These are phyloP conservation scores for Drosophila longiperda DNA, from an alignment of 2,888 invertebrate genomes.

Conservation along the genomic window DNA sequence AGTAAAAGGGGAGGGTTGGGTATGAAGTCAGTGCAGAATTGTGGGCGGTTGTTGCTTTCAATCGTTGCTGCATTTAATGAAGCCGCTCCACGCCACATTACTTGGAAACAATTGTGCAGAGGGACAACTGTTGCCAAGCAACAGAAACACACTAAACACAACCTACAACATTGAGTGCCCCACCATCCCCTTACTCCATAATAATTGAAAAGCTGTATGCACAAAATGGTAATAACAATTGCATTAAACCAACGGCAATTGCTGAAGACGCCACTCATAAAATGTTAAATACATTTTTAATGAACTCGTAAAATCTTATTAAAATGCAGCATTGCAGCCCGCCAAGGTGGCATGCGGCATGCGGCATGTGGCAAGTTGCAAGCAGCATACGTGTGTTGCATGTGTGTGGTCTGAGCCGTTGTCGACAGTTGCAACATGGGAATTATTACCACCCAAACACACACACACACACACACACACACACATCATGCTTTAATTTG, in stretches of 20 bases:
- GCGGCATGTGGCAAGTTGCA: constrained; percentile 5
- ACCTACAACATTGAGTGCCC: not conserved
- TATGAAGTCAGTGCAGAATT: constrained; percentile 1
- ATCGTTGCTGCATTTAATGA: constrained; percentile 53
- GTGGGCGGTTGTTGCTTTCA: constrained; percentile 8
- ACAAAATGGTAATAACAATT: constrained; percentile 63
- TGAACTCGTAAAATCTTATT: constrained; percentile 67
- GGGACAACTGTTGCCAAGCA: constrained; percentile 12
- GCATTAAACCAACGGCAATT: constrained; percentile 29
- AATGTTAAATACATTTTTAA: constrained; percentile 75
- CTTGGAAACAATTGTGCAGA: constrained; percentile 44
- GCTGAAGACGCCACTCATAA: constrained; percentile 30
- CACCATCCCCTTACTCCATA: constrained; percentile 2
- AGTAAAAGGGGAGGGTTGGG: not conserved
- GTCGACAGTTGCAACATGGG: constrained; percentile 40
- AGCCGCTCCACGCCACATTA: constrained; percentile 37
- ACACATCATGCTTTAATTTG: not conserved
- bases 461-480: not conserved
- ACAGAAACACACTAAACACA: not conserved
- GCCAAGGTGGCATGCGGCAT: constrained; percentile 7
- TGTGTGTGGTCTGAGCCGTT: constrained; percentile 35
- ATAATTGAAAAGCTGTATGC: constrained; percentile 69
- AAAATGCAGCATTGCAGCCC: constrained; percentile 38
- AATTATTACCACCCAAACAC: constrained; percentile 1
- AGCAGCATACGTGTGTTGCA: not conserved